Conservation (phyloP, 2,797 vertebrate species). For the Aeoliscus strigatus region DNA sequence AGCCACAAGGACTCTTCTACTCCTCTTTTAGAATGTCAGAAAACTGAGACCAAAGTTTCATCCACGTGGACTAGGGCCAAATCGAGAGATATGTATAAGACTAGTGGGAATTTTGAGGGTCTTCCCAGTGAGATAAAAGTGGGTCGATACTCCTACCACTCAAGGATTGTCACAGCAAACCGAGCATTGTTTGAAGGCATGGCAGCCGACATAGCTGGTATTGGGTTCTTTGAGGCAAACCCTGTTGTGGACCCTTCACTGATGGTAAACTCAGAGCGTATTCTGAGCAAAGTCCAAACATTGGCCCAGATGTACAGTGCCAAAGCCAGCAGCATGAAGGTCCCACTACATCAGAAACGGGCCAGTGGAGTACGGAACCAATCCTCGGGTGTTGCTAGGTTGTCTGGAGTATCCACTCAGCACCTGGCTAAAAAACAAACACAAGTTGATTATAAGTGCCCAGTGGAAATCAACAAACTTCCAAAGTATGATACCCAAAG, state of each 20-base stretch:
- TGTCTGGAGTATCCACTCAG: not conserved
- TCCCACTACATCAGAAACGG: constrained; percentile 72
- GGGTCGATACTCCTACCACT: constrained; percentile 57
- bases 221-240: constrained; percentile 67
- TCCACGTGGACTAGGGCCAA: constrained; percentile 20
- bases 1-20: constrained; percentile 5
- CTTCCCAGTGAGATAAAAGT: constrained; percentile 57
- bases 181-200: constrained; percentile 63
- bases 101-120: constrained; percentile 24
- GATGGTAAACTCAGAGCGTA: constrained; percentile 78
- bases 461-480: not conserved
- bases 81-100: constrained; percentile 11
- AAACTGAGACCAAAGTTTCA: constrained; percentile 13
- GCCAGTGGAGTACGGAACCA: constrained; percentile 21
- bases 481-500: not conserved
- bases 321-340: constrained; percentile 79
- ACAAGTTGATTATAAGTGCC: not conserved
- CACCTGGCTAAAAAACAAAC: constrained; percentile 2
- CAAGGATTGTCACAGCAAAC: constrained; percentile 52
- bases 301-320: constrained; percentile 84
- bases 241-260: constrained; percentile 62
- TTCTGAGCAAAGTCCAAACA: constrained; percentile 85
- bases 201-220: constrained; percentile 58
- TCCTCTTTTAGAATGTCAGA: not conserved
- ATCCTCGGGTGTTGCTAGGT: constrained; percentile 16